Evolutionary conservation across 2,797 vertebrate genomes (phyloP), one percentile per base, ranked within the genome.

Genomic region (Siniperca obscura): DNA sequence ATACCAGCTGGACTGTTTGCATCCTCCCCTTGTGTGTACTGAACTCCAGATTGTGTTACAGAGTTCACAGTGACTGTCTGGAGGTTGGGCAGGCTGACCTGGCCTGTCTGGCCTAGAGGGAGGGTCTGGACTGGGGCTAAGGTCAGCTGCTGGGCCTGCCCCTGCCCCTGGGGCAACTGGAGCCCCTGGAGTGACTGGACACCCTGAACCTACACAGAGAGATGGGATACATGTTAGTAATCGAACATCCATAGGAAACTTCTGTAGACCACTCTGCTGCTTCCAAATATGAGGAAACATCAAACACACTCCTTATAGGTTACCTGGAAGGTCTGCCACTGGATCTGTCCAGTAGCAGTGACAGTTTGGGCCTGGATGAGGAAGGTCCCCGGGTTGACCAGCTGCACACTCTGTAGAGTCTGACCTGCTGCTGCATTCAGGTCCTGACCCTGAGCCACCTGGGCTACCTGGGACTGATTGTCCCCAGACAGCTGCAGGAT

Each of bases 21-120:
- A 76, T 97, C 97, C 38, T 99, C 98, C 85, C 96, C 97, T 64
- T 97, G 97, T 62, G 97, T 95, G 94, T 98, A 97, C 78, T 98
- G 98, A 88, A 97, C 94, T 79, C 97, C 97, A 77, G 91, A 74
- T 92, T 97, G 97, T 82, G 97, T 91, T 87, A 97, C 91, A 62
- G 98, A 98, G 94, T 99, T 99, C 85, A 99, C 97, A 16, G 98
- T 99, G 94, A 99, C 98, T 56, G 98, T 99, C 94, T 99, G 98
- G 85, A 99, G 97, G 94, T 98, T 99, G 92, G 98, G 98, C 30
- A 95, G 90, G 89, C 84, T 94, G 95, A 99, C 97, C 82, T 99
- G 98, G 84, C 97, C 97, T 50, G 96, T 92, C 95, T 99, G 98
- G 86, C 97, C 97, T 88, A 99, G 95, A 16, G 98, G 97, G 81